Evolutionary conservation across 2,113 vertebrate species (phyloP), one percentile per base, ranked within the genome.

Genomic region (Tor tambroides): DNA sequence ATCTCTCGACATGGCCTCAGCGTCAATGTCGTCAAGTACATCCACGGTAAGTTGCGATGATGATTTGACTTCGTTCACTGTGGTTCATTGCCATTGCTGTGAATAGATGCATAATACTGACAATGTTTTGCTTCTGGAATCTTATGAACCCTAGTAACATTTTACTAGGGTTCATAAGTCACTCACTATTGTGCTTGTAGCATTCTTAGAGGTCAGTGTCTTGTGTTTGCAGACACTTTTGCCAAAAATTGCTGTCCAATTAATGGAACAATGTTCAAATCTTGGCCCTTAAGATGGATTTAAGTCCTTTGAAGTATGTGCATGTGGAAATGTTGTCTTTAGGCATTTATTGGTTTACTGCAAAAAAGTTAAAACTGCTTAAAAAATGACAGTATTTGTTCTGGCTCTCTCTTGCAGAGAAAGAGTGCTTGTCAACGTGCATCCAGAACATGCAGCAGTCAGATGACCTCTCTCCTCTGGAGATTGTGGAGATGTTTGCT

Each of bases 361-460:
- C 15, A 2, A 32, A 32, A 76, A 76, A 19, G 3, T 19, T 19
- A 0, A 19, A 54, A 54, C 51, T 28, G 5, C 49, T 78, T 46
- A 46, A 46, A 46, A 46, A 12, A 11, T 65, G n/a, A 43, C 6
- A 46, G 6, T 49, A 6, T 26, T 67, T 32, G 5, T 78, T 54
- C 10, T 46, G 43, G 43, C 43, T 46, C 15, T 54, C 49, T 80
- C 43, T 46, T 93, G 30, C 94, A 99, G 98, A 99, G 94, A 99
- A 99, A 93, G 98, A 99, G 93, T 99, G 98, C 91, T 94, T 99
- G 91, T 95, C 96, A 91, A 98, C 97, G 0, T 99, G 98, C 92
- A 96, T 99, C 56, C 98, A 99, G 94, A 99, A 99, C 94, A 99
- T 99, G 98, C 98, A 99, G 93, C 98, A 99, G 89, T 99, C 98